Conservation (phyloP, 2,113 vertebrate genomes). For the Ailuropoda melanoleuca region DNA sequence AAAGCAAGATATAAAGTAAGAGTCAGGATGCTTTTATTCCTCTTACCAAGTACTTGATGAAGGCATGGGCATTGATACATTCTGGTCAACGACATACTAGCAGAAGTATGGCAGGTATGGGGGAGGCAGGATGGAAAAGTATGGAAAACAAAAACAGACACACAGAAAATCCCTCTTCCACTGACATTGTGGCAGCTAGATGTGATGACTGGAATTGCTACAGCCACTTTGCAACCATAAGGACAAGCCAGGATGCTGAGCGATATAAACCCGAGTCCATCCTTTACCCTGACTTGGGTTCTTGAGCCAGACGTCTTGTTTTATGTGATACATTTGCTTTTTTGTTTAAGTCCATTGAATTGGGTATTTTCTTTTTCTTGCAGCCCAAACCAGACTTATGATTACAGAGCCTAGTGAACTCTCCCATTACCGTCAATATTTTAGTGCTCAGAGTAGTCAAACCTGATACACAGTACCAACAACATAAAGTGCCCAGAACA, state of each 20-base stretch:
- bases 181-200: background rate
- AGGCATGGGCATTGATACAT: background rate
- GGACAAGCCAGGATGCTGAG: background rate
- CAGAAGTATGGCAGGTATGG: background rate
- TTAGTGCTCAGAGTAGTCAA: background rate
- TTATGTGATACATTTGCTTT: background rate
- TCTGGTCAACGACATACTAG: background rate
- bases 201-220: background rate
- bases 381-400: background rate
- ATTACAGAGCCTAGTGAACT: background rate
- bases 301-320: background rate
- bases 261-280: background rate
- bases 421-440: background rate
- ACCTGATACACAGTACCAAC: background rate
- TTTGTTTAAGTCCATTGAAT: background rate
- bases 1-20: background rate
- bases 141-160: background rate
- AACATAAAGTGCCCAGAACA: background rate
- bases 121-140: background rate
- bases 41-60: background rate
- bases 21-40: background rate
- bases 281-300: background rate
- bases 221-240: background rate
- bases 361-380: constrained; percentile 23
- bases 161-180: background rate